Conservation (phyloP, 2,888 invertebrate species). For the Amblyteles armatorius region DNA sequence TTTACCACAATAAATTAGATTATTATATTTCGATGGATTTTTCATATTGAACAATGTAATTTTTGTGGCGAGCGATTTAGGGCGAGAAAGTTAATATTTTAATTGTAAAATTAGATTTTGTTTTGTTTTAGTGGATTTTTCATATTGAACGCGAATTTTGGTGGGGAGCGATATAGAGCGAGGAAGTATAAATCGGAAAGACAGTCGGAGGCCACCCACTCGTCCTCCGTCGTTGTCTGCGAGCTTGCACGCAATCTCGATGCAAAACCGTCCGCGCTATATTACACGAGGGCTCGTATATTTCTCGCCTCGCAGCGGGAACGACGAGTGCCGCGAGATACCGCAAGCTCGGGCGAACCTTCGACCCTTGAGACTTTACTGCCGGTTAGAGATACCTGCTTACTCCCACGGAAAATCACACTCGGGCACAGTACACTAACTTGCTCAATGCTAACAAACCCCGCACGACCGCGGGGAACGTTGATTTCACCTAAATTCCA, state of each 20-base stretch:
- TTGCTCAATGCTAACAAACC: slow-evolving; percentile 19
- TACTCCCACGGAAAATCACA: slow-evolving; percentile 22
- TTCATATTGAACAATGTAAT: background rate
- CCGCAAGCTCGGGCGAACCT: slow-evolving; percentile 42
- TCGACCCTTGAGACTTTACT: slow-evolving; percentile 51
- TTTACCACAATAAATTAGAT: background rate
- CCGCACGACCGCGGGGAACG: background rate
- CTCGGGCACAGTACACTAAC: slow-evolving; percentile 4
- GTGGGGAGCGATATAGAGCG: background rate
- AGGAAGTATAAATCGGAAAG: background rate
- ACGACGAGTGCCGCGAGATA: slow-evolving; percentile 54
- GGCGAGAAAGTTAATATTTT: background rate
- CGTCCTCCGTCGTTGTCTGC: slow-evolving; percentile 34
- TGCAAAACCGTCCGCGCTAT: slow-evolving; percentile 15
- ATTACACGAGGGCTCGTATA: slow-evolving; percentile 57
- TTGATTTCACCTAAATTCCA: slow-evolving; percentile 21
- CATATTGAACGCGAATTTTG: background rate
- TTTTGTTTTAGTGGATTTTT: background rate
- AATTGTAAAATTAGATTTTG: background rate
- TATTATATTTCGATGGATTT: background rate
- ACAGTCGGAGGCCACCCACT: background rate
- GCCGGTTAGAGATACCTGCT: slow-evolving; percentile 20
- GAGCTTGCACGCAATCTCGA: slow-evolving; percentile 58
- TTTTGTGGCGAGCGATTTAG: background rate
- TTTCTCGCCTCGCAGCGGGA: slow-evolving; percentile 40